Conservation (phyloP, 2,113 vertebrate genomes). For the Platichthys flesus region DNA sequence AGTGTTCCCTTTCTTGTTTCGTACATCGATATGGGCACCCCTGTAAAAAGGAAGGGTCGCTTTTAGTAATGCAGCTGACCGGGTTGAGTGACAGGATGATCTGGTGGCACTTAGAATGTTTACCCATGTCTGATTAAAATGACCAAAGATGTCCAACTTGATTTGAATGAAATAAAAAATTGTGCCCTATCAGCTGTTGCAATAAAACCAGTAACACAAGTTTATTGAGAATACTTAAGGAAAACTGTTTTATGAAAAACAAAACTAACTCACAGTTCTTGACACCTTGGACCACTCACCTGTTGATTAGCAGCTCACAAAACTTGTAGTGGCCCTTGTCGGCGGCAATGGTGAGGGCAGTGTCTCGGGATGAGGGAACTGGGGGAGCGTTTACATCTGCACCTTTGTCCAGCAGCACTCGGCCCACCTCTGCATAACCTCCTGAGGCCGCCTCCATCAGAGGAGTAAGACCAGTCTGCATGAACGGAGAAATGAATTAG, state of each 20-base stretch:
- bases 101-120: background rate
- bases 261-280: background rate
- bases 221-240: background rate
- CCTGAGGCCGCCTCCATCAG: constrained; percentile 99
- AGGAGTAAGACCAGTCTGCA: constrained; percentile 95
- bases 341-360: constrained; percentile 97
- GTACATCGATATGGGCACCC: constrained; percentile 96
- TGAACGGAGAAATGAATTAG: background rate
- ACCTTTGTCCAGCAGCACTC: constrained; percentile 97
- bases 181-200: background rate
- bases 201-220: background rate
- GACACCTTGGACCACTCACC: constrained; percentile 72
- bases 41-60: constrained; percentile 69
- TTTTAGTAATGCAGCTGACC: background rate
- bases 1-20: constrained; percentile 99
- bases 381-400: constrained; percentile 98
- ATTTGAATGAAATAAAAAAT: background rate
- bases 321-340: constrained; percentile 99
- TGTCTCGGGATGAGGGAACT: constrained; percentile 97
- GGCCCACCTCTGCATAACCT: constrained; percentile 97
- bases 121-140: background rate
- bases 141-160: background rate
- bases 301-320: constrained; percentile 97
- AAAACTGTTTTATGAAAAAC: background rate
- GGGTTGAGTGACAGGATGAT: background rate